A percentile compares a stretch with the other conserved stretches of the same genome.
Evolutionary conservation across 2,113 vertebrate genomes (phyloP).

Genomic region (Sterna hirundo): DNA sequence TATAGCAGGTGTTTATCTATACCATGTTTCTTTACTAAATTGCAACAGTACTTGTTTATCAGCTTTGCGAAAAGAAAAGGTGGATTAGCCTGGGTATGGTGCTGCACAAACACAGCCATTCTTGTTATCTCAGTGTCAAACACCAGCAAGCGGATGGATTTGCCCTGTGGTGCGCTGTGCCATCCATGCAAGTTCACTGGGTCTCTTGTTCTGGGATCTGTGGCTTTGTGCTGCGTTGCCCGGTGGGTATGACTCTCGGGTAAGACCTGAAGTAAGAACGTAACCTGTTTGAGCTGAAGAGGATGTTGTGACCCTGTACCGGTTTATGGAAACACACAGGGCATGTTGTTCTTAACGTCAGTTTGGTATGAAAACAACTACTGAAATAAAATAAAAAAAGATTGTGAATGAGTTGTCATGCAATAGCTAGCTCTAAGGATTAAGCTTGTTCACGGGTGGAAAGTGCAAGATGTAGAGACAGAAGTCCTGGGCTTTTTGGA

Average conservation of each 20-base stretch:
- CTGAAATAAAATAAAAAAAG: background rate
- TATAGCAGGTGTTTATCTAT: background rate
- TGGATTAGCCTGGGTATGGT: background rate
- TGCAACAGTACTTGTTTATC: background rate
- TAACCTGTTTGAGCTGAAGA: background rate
- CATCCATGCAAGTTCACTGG: too few species aligned
- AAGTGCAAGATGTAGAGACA: background rate
- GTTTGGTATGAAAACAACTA: background rate
- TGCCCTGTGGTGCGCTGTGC: background rate
- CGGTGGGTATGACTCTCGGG: fast-evolving
- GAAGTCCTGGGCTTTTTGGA: background rate
- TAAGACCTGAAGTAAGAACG: background rate
- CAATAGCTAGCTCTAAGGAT: background rate
- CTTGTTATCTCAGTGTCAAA: background rate
- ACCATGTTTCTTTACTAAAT: background rate
- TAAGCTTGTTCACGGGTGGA: background rate
- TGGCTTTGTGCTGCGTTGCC: background rate
- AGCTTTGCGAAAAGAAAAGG: background rate
- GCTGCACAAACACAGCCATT: background rate
- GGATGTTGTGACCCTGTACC: background rate
- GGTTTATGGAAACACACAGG: background rate
- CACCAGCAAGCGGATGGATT: background rate
- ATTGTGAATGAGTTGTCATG: background rate
- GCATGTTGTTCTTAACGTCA: background rate
- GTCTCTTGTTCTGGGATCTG: background rate